Evolutionary conservation across 2,797 vertebrate species (phyloP).

Genomic region (Gymnothorax javanicus): DNA sequence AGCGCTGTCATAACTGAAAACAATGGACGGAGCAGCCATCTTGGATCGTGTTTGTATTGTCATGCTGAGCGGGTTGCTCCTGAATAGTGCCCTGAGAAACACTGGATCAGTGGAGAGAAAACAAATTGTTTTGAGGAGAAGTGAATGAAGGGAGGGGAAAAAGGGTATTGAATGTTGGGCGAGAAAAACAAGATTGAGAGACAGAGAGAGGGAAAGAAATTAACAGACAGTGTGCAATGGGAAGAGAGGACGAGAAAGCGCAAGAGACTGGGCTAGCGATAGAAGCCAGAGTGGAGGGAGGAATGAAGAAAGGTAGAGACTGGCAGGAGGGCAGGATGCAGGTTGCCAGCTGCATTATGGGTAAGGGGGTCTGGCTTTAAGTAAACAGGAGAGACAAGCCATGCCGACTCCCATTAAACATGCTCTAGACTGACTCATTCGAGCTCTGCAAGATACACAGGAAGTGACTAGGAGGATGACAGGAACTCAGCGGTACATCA

Average conservation of each 20-base stretch:
- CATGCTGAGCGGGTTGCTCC: neutral
- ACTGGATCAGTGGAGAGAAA: neutral
- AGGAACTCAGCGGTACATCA: conserved; percentile 19
- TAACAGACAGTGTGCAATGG: neutral
- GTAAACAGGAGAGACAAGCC: neutral
- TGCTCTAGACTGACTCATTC: neutral
- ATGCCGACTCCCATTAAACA: neutral
- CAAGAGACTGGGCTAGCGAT: neutral
- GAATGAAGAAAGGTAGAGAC: conserved; percentile 23
- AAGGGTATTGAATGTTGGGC: neutral
- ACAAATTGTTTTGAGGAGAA: neutral
- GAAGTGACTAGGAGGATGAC: neutral
- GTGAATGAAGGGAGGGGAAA: neutral
- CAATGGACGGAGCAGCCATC: neutral
- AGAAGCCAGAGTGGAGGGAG: neutral
- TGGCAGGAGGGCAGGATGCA: conserved; percentile 23
- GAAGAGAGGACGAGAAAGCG: conserved; percentile 4
- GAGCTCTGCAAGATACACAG: neutral
- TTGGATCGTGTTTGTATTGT: neutral
- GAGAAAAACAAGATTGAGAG: neutral
- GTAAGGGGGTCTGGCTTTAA: conserved; percentile 23
- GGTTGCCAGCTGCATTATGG: conserved; percentile 50
- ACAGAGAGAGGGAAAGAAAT: conserved; percentile 18
- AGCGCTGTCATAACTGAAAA: neutral
- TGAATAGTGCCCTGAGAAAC: neutral